Percentiles rank a stretch among this genome's conserved stretches.
These are phyloP conservation scores for Potamilus streckersoni DNA, from an alignment of 1,140 invertebrate species.

Conservation along the genomic window DNA sequence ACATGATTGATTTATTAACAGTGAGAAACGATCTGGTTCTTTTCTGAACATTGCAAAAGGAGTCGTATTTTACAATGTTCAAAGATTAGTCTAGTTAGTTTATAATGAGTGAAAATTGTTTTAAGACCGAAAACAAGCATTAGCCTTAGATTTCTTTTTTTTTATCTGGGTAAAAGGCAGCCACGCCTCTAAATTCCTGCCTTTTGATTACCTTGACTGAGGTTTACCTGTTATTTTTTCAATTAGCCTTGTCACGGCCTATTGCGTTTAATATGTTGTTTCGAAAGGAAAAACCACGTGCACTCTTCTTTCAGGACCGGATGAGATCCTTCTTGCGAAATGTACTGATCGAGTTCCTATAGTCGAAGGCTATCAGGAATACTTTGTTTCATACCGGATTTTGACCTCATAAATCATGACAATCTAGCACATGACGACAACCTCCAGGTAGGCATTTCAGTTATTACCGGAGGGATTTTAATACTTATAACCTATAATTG, in stretches of 20 bases:
- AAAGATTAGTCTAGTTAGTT: no score
- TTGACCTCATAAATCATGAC: background rate
- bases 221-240: background rate
- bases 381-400: background rate
- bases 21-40: no score
- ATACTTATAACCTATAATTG: background rate
- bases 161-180: background rate
- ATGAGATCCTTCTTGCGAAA: conserved; percentile 7
- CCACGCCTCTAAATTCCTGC: background rate
- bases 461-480: conserved; percentile 1
- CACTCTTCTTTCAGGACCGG: background rate
- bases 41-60: no score
- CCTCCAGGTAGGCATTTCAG: conserved; percentile 6
- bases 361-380: background rate
- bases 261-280: background rate
- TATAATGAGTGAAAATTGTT: background rate
- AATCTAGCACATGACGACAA: background rate
- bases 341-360: background rate
- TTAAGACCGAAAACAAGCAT: background rate
- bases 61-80: no score
- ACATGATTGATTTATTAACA: no score
- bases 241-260: background rate
- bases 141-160: background rate
- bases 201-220: background rate
- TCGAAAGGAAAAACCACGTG: background rate